Base-by-base conservation (phyloP, 2,888 invertebrate genomes). In the Lymantria dispar region DNA sequence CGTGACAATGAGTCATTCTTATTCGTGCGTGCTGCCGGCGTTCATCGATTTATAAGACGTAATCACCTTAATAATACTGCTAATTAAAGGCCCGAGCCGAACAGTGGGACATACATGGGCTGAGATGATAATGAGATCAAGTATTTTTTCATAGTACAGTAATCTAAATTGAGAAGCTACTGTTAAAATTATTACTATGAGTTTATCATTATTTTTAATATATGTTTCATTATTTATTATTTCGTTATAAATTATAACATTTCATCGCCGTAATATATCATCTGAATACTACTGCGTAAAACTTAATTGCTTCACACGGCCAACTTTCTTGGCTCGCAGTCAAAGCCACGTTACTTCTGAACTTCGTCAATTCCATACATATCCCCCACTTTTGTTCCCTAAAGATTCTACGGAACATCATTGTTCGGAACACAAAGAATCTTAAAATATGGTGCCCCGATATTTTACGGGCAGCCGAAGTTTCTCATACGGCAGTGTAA, bases 361-460 rank as follows among this genome's bases (percentile, higher is more conserved):
- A 69, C 64, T 68, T 64, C 56, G 49, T 58, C 66, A 51, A 52
- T 55, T 58, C 61, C 48, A 62, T 53, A 58, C 67, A 53, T 66
- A 63, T 63, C 64, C 63, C 65, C 54, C 8, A 63, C 58, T 60
- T 58, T 68, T 50, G 45, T 40, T 47, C 50, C 14, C 48, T 43
- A 7, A 56, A 59, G 50, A 60, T 64, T 56, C 56, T 62, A 50
- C 40, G 38, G 54, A 52, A 48, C 50, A 55, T 51, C 60, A 64
- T 66, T 66, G 66, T 66, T 54, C 52, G 22, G 48, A 11, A 54
- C 52, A 66, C 66, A 66, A 66, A 43, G 60, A 47, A 50, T 46
- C 46, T 56, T 58, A 64, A 65, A 68, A 65, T 68, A 68, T 68
- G 65, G 65, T 58, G 3, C 50, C 59, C 60, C 52, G 49, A 56